Base-by-base conservation (phyloP, 2,113 vertebrate genomes). In the Actinemys pallida region DNA sequence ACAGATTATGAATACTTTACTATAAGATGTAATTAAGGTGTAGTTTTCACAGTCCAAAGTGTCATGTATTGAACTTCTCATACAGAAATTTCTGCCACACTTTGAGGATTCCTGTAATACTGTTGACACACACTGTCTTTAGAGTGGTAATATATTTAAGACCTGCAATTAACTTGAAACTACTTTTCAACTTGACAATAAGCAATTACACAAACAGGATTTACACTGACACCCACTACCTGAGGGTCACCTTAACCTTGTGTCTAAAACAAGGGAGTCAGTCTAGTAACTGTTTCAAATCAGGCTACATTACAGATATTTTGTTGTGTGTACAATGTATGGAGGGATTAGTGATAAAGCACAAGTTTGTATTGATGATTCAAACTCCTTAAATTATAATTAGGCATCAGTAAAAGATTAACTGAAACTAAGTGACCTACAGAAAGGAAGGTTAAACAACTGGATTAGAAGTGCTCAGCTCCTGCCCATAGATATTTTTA, bases 401-500 rank as follows among this genome's bases (percentile, higher is more conserved):
- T 87, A 93, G 5, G 53, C 3, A 0, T 75, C 83, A 78, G 45
- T 84, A 84, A 94, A 93, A 87, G 90, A 95, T 96, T 91, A 97
- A 79, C 85, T 90, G 81, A 93, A 96, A 87, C 47, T 88, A 50
- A 94, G 92, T 76, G 78, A 95, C 87, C 42, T 24, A 47, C 24
- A 94, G 78, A 95, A 72, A 72, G n/a, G 87, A 91, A 54, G 89
- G 96, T 93, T 96, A 94, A 90, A 72, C 35, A 95, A 95, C 65
- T 88, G 84, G 87, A 87, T 95, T 91, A 93, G 65, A 96, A n/a
- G 52, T 59, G 90, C 52, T 65, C 50, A 83, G 92, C 50, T 79
- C 35, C 13, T 39, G 86, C 54, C 5, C 2, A 53, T 13, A 47
- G 42, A 47, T 25, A 92, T 92, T 93, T 89, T 90, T 95, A 81